phyloP scores from a whole-genome alignment of 2,113 vertebrate genomes.

The Pangasianodon gigas region DNA sequence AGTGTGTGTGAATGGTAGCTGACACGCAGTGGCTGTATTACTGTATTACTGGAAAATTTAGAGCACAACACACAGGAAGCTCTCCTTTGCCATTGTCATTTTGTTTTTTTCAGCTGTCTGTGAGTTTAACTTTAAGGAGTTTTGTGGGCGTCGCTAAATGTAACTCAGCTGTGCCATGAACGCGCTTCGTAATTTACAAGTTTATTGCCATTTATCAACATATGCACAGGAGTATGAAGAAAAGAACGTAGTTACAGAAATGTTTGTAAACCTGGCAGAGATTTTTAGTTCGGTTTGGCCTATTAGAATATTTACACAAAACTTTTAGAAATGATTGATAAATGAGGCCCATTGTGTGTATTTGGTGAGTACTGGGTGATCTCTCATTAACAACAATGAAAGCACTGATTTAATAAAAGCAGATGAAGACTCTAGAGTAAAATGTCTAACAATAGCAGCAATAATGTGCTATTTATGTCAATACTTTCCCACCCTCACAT shows the following conservation, averaged over 20 bases:
- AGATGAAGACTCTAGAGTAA: neutral
- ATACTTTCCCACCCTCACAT: neutral
- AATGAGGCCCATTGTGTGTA: neutral
- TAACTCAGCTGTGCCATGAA: neutral
- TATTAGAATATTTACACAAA: neutral
- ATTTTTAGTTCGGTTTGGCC: neutral
- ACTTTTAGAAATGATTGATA: neutral
- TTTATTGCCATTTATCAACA: neutral
- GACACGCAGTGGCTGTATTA: neutral
- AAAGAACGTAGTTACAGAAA: neutral
- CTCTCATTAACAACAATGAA: neutral
- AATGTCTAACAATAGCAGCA: neutral
- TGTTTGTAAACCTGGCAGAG: neutral
- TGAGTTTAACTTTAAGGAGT: neutral
- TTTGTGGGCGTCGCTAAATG: neutral
- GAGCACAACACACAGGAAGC: neutral
- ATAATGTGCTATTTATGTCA: slow-evolving; percentile 1
- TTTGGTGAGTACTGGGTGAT: neutral
- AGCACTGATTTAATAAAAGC: slow-evolving; percentile 1
- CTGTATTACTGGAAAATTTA: neutral
- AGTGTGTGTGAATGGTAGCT: neutral
- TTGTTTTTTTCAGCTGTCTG: neutral
- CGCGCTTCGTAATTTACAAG: no score
- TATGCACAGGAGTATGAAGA: neutral
- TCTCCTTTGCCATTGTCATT: neutral